Evolutionary conservation across 1,140 invertebrate species (phyloP), one percentile per base, ranked within the genome.

Genomic region (Camponotus floridanus): DNA sequence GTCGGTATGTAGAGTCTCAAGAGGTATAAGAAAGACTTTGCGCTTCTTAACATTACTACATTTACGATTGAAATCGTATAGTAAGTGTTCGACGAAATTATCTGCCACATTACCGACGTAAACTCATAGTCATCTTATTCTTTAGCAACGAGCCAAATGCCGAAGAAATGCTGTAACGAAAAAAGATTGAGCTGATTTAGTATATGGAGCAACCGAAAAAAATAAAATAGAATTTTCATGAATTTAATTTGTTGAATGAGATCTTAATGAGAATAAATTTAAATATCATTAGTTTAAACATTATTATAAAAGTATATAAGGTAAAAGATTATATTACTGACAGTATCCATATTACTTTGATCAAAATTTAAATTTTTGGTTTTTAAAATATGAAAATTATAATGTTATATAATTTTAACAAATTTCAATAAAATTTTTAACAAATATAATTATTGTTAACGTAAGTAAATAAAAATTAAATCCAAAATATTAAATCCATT

Each of bases 101-200:
- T 13, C 74, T 85, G 15, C 62, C 83, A 76, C 83, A 85, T 85
- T 85, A 76, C 83, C 48, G 51, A 57, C 48, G 74, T 9, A 8
- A 36, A 45, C 51, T 65, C 59, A 79, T 61, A 68, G 65, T 76
- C 61, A 76, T 45, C 73, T 8, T 13, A 78, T 79, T 26, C 21
- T 18, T 36, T 76, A 74, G 76, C 51, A 18, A 18, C 1, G 13
- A 48, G 76, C 83, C 83, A 68, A 79, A 59, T 85, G 39, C 11
- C 74, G 31, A 65, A 42, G 36, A 65, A n/a, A n/a, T n/a, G n/a
- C 51, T 1, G 42, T 31, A 42, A 62, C n/a, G 36, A 73, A 80
- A 81, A 45, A 36, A 67, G 31, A 51, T 0, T 7, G 39, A 33
- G 55, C 6, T 13, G 59, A 11, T 51, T 48, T 26, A 18, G 48